phyloP scores from a whole-genome alignment of 2,888 invertebrate genomes.

The Dendrolimus pini region DNA sequence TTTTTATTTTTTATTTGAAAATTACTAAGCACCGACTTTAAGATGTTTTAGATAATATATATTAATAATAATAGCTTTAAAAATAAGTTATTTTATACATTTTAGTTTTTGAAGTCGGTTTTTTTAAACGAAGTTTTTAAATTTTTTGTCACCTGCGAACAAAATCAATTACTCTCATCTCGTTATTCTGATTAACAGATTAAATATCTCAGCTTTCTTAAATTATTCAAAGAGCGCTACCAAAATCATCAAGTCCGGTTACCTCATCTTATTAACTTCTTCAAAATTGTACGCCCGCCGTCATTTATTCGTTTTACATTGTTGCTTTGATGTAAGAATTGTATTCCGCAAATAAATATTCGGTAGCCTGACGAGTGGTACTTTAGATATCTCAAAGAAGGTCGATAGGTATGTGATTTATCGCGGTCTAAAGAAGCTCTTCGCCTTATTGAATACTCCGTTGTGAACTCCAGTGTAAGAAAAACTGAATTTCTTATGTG shows the following conservation, averaged over 20 bases:
- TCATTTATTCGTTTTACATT: constrained; percentile 3
- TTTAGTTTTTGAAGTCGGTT: too few relatives aligned
- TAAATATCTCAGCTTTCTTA: not conserved
- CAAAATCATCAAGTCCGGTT: not conserved
- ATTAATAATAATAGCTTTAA: too few relatives aligned
- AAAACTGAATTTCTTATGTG: constrained; percentile 50
- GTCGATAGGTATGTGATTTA: constrained; percentile 53
- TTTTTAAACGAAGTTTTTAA: too few relatives aligned
- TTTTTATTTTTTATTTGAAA: too few relatives aligned
- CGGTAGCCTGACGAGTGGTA: constrained; percentile 29
- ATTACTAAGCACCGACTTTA: too few relatives aligned
- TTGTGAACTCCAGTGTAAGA: constrained; percentile 44
- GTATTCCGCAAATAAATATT: constrained; percentile 10
- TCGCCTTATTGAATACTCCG: constrained; percentile 63
- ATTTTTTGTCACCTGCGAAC: not conserved
- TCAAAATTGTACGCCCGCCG: not conserved
- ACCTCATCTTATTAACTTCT: not conserved
- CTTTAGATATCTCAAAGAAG: constrained; percentile 34
- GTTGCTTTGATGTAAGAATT: constrained; percentile 5
- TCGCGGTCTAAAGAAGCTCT: constrained; percentile 36
- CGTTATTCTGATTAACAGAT: not conserved
- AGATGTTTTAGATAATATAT: too few relatives aligned
- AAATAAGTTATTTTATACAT: too few relatives aligned
- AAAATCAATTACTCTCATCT: not conserved
- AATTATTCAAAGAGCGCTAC: not conserved